Evolutionary conservation across 2,888 invertebrate genomes (phyloP).

Genomic region (Acleris emargana): DNA sequence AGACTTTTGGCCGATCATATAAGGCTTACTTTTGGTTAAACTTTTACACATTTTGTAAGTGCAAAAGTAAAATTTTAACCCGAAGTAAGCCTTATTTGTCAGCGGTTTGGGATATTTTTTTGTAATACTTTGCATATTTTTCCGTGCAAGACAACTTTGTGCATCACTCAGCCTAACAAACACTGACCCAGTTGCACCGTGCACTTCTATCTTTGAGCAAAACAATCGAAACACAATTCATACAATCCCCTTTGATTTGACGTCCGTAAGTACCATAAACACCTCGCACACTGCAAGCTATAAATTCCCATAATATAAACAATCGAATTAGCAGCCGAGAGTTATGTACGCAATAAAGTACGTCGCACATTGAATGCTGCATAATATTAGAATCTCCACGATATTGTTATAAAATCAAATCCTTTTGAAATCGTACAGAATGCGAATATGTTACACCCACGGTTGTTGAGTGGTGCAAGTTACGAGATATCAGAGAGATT

Average conservation of each 20-base stretch:
- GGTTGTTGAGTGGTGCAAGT: slow-evolving; percentile 14
- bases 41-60: too few species aligned
- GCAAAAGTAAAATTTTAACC: too few species aligned
- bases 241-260: slow-evolving; percentile 19
- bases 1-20: too few species aligned
- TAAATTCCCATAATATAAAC: slow-evolving; percentile 34
- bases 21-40: too few species aligned
- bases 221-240: background rate
- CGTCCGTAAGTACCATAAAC: slow-evolving; percentile 12
- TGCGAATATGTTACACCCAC: slow-evolving; percentile 37
- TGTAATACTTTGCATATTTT: too few species aligned
- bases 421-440: slow-evolving; percentile 37
- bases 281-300: slow-evolving; percentile 8
- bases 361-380: slow-evolving; percentile 32
- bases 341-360: slow-evolving; percentile 34
- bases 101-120: too few species aligned
- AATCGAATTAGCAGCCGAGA: slow-evolving; percentile 30
- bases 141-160: too few species aligned
- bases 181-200: too few species aligned
- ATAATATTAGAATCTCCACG: slow-evolving; percentile 35
- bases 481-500: background rate
- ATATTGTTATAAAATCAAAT: slow-evolving; percentile 38
- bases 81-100: too few species aligned
- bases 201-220: background rate
- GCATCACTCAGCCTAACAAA: too few species aligned